Conservation (phyloP, 2,113 vertebrate genomes). For the Tachycineta bicolor region DNA sequence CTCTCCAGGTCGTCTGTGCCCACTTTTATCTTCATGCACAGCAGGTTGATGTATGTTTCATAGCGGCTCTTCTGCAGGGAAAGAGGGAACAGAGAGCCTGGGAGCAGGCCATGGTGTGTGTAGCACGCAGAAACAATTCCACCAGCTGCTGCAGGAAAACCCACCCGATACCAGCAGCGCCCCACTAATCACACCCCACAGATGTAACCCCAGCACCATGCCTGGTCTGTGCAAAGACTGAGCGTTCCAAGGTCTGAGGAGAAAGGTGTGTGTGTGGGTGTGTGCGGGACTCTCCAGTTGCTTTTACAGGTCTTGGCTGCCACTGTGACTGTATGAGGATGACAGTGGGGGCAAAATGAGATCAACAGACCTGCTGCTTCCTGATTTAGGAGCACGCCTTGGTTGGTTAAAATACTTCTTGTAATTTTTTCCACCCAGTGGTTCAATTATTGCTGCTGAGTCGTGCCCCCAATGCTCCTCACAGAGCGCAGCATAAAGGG, state of each 20-base stretch:
- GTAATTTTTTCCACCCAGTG: neutral
- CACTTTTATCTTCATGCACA: slow-evolving; percentile 87
- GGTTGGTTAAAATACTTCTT: neutral
- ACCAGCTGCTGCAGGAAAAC: neutral
- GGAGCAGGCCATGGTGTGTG: neutral
- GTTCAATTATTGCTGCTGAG: neutral
- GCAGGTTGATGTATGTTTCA: slow-evolving; percentile 91
- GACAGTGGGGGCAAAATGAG: neutral
- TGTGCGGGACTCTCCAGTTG: neutral
- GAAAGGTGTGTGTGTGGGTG: neutral
- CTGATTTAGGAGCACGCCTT: neutral
- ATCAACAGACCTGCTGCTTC: neutral
- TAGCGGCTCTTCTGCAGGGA: slow-evolving; percentile 90
- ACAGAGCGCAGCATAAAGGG: neutral
- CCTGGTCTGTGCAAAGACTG: neutral
- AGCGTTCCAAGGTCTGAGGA: neutral
- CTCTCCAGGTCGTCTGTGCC: slow-evolving; percentile 93
- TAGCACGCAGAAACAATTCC: neutral
- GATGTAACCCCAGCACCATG: neutral
- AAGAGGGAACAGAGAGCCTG: slow-evolving; percentile 17
- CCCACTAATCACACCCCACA: neutral
- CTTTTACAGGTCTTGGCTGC: neutral
- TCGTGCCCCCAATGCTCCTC: neutral
- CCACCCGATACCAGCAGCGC: neutral
- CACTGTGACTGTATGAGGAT: neutral